Conservation (phyloP, 2,888 invertebrate genomes). For the Bibio marci region DNA sequence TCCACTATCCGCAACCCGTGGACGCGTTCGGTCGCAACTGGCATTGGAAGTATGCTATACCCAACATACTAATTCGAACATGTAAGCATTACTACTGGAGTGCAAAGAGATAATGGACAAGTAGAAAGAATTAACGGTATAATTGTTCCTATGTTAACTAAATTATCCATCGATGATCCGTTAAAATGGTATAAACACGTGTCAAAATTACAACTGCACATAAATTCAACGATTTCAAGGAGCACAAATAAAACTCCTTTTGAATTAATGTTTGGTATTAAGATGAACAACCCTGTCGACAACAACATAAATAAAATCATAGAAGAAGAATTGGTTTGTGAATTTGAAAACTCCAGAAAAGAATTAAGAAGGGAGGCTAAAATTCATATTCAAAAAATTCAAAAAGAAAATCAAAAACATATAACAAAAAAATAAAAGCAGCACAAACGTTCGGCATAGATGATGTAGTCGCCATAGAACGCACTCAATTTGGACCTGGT, state of each 20-base stretch:
- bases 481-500: not conserved
- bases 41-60: too few species aligned
- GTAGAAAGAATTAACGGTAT: conserved; percentile 8
- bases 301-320: not conserved
- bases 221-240: conserved; percentile 2
- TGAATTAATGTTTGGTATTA: not conserved
- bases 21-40: too few species aligned
- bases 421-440: not conserved
- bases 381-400: too few species aligned
- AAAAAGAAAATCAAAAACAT: not conserved
- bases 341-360: not conserved
- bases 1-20: too few species aligned
- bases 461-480: not conserved
- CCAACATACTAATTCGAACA: too few species aligned
- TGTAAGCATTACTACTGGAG: conserved; percentile 9
- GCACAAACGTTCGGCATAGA: not conserved
- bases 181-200: conserved; percentile 2
- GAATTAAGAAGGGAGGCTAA: not conserved
- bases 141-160: conserved; percentile 8
- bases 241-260: not conserved
- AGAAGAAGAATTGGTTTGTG: not conserved
- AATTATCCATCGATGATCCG: conserved; percentile 1
- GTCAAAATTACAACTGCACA: not conserved
- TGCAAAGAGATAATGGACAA: conserved; percentile 10
- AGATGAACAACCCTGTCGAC: not conserved